Evolutionary conservation across 2,113 vertebrate genomes (phyloP).

Genomic region (Romanogobio albipinnatus): DNA sequence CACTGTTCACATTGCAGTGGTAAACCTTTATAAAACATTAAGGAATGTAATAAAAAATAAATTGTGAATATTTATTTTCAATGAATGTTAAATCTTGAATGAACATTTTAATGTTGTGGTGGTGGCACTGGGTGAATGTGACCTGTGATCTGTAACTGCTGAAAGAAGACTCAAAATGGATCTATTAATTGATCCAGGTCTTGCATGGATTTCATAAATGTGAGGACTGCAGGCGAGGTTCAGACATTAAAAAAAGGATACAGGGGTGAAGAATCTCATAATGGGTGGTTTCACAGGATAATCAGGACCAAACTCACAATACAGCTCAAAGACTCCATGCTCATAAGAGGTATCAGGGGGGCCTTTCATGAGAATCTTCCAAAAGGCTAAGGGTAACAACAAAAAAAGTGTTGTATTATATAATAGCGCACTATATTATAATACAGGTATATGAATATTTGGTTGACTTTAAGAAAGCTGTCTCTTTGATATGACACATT

Average conservation of each 20-base stretch:
- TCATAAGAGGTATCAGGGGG: constrained; percentile 71
- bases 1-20: constrained; percentile 73
- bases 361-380: constrained; percentile 72
- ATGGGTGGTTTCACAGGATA: constrained; percentile 71
- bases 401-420: neutral
- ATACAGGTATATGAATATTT: neutral
- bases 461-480: neutral
- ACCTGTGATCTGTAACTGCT: neutral
- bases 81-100: neutral
- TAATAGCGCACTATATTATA: neutral
- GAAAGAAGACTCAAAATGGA: neutral
- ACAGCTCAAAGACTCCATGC: constrained; percentile 70
- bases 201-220: no score
- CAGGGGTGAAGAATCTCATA: constrained; percentile 66
- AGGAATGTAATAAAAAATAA: constrained; percentile 35
- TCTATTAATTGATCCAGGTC: neutral
- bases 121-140: neutral
- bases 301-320: constrained; percentile 67
- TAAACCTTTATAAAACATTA: constrained; percentile 64
- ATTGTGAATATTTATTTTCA: neutral
- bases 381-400: constrained; percentile 64
- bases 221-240: neutral
- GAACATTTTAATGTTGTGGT: neutral
- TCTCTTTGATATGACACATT: no score
- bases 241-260: constrained; percentile 61